Conservation (phyloP, 2,797 vertebrate species). For the Hydrocynus forskahlii region DNA sequence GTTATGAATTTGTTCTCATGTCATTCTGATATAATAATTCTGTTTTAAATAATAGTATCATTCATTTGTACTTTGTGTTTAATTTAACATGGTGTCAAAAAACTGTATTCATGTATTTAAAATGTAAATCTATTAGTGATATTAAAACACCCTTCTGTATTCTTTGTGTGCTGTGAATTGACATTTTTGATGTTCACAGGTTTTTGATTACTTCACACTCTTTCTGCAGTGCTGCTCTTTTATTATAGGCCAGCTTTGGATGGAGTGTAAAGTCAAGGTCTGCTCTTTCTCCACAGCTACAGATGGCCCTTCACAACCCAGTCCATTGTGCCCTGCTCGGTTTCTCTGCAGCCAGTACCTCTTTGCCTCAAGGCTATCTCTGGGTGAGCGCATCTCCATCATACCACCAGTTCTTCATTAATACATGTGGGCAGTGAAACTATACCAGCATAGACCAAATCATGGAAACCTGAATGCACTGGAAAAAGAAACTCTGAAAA, state of each 20-base stretch:
- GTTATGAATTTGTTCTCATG: not conserved
- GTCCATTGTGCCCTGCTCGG: conserved; percentile 86
- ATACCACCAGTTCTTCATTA: conserved; percentile 14
- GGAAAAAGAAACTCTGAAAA: not conserved
- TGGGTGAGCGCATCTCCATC: conserved; percentile 81
- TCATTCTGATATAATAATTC: not conserved
- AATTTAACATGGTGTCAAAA: too few relatives aligned
- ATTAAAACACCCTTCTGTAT: not conserved
- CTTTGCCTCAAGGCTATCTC: conserved; percentile 89
- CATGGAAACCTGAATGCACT: not conserved
- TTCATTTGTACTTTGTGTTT: too few relatives aligned
- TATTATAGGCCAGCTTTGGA: not conserved
- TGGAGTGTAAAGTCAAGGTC: not conserved
- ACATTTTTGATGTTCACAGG: not conserved
- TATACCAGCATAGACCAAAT: not conserved
- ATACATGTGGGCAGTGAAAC: not conserved
- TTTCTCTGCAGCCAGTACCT: conserved; percentile 86
- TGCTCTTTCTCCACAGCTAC: conserved; percentile 71
- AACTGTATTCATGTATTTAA: not conserved
- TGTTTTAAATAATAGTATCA: not conserved
- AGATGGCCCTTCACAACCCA: conserved; percentile 83
- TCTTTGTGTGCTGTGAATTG: not conserved
- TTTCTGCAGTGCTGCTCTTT: not conserved
- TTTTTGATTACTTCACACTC: not conserved
- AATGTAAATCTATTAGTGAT: not conserved